Evolutionary conservation across 2,797 vertebrate species (phyloP).

Genomic region (Pseudotriccus pelzelni): DNA sequence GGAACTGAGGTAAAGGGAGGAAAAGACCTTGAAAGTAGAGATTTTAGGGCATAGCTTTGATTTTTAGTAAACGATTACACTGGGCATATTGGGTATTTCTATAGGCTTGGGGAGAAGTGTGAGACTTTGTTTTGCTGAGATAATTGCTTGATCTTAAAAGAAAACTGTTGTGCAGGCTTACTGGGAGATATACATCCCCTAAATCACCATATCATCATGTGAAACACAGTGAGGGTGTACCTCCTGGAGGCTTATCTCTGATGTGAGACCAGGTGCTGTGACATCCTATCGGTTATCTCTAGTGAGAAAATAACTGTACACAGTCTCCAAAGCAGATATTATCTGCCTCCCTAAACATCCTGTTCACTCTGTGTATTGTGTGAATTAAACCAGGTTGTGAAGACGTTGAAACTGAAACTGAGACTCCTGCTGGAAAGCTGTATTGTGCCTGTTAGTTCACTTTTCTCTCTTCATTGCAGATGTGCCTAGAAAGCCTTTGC

Average conservation of each 20-base stretch:
- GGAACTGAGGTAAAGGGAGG: not conserved
- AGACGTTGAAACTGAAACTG: not conserved
- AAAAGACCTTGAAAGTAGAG: not conserved
- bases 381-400: not conserved
- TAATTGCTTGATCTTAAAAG: not conserved
- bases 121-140: not conserved
- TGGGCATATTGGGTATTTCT: not conserved
- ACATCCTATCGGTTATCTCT: not conserved
- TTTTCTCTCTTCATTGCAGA: not conserved
- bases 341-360: conserved; percentile 44
- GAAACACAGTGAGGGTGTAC: not conserved
- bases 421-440: not conserved
- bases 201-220: not conserved
- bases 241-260: conserved; percentile 15
- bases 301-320: conserved; percentile 27
- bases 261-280: conserved; percentile 25
- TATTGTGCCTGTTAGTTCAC: not conserved
- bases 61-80: not conserved
- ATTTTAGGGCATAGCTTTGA: not conserved
- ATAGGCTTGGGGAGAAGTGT: not conserved
- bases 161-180: not conserved
- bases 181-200: not conserved
- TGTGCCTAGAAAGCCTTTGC: not conserved
- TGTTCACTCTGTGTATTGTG: not conserved
- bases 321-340: conserved; percentile 1